phyloP scores from a whole-genome alignment of 2,888 invertebrate species.

The Andrena fulva region DNA sequence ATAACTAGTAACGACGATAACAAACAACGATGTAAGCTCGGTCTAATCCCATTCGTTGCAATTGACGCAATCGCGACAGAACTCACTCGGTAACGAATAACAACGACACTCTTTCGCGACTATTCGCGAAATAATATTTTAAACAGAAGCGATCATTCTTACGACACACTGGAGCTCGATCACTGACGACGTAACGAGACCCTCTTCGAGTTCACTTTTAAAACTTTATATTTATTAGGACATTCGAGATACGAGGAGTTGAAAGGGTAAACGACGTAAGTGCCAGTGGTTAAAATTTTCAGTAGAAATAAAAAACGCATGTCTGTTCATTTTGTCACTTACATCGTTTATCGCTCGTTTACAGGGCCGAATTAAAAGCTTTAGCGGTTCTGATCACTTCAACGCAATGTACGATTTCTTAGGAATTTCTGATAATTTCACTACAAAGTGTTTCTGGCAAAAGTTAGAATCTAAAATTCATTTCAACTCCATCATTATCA shows the following conservation, averaged over 20 bases:
- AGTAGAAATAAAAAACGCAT: too few species aligned
- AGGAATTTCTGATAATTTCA: too few species aligned
- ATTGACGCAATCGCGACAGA: neutral
- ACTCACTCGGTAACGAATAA: neutral
- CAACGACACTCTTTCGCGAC: neutral
- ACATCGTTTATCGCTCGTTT: too few species aligned
- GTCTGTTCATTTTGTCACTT: too few species aligned
- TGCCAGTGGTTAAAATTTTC: too few species aligned
- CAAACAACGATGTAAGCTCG: conserved; percentile 29
- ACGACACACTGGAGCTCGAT: neutral
- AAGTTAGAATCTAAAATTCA: too few species aligned
- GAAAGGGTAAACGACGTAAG: too few species aligned
- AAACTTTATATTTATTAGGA: conserved; percentile 9
- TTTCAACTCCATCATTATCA: neutral
- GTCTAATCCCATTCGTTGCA: neutral
- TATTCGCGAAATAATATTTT: neutral
- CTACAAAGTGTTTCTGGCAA: too few species aligned
- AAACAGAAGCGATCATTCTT: neutral
- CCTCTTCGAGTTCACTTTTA: conserved; percentile 11
- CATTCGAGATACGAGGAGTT: too few species aligned
- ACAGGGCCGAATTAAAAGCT: too few species aligned
- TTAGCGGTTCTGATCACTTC: too few species aligned
- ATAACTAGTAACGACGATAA: conserved; percentile 7
- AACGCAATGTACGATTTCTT: too few species aligned
- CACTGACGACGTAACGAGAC: neutral